Evolutionary conservation across 2,888 invertebrate genomes (phyloP).

Genomic region (Mythimna ferrago): DNA sequence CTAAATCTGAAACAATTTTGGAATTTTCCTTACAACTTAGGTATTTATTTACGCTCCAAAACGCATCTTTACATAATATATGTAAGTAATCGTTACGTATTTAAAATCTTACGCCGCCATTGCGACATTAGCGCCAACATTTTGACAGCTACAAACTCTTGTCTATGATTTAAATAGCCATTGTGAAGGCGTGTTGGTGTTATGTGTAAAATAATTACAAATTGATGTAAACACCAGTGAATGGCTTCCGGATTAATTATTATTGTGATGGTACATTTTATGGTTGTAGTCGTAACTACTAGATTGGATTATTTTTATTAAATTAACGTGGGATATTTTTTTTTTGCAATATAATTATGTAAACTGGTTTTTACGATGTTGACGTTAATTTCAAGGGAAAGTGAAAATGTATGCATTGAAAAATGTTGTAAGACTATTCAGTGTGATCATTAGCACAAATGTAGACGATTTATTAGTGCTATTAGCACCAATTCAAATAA

Average conservation of each 20-base stretch:
- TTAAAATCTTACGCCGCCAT: constrained; percentile 52
- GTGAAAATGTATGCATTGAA: background rate
- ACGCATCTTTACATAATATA: constrained; percentile 60
- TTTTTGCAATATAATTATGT: constrained; percentile 8
- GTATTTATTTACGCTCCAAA: constrained; percentile 63
- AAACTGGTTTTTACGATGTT: constrained; percentile 16
- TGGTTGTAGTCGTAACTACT: constrained; percentile 20
- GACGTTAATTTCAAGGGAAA: constrained; percentile 18
- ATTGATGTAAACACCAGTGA: constrained; percentile 47
- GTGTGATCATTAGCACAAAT: background rate
- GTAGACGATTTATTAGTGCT: background rate
- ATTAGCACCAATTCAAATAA: background rate
- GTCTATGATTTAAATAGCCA: constrained; percentile 46
- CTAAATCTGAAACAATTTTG: constrained; percentile 36
- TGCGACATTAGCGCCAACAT: constrained; percentile 55
- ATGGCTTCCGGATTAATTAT: constrained; percentile 57
- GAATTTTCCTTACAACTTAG: constrained; percentile 53
- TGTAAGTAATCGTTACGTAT: constrained; percentile 51
- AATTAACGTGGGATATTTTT: constrained; percentile 24
- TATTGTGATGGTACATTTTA: constrained; percentile 45
- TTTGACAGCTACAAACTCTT: constrained; percentile 40
- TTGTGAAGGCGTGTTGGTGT: constrained; percentile 51
- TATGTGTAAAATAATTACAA: constrained; percentile 56
- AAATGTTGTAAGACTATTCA: background rate
- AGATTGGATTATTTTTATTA: constrained; percentile 10